Base-by-base conservation (phyloP, 2,888 invertebrate species). In the Tortricodes alternella region DNA sequence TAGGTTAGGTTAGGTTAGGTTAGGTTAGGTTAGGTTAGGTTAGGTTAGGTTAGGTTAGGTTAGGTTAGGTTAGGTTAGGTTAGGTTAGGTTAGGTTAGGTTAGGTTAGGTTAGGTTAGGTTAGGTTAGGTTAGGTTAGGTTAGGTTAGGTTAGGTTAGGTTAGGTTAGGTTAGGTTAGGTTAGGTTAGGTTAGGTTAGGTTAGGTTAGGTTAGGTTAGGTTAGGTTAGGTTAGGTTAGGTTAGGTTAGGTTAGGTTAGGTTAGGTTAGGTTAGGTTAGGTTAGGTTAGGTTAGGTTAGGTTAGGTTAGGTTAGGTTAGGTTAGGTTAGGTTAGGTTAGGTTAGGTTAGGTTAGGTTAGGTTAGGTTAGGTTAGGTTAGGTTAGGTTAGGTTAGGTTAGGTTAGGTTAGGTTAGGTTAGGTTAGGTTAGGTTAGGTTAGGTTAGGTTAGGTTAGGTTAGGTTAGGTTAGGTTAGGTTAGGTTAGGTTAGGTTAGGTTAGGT, bases 371-470 rank as follows among this genome's bases (percentile, higher is more conserved):
- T 39, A 39, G 39, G 39, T 39, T 39, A 39, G 39, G 39, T 39
- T 39, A 39, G 39, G 39, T 39, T 39, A 39, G 39, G 39, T 39
- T 39, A 21, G 39, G 39, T 21, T 39, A 44, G 44, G 44, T 44
- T 44, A 44, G 44, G 44, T 44, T 44, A 44, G 44, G 44, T 44
- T 44, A 44, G 44, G 44, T 44, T 44, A 44, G 44, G 29, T 44
- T 27, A 29, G 44, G 44, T 29, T 44, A 44, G 44, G 44, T 44
- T 44, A 39, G 39, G 39, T 39, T 39, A 39, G 39, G 39, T 39
- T 39, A 39, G 39, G 44, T 44, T 27, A 44, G 44, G 44, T 29
- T 29, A 44, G 44, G 44, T 29, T 29, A 29, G 44, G 44, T 29
- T 44, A 44, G 44, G 44, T 39, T 39, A 39, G 39, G 39, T 39